phyloP scores from a whole-genome alignment of 2,888 invertebrate species.

The Labia minor region DNA sequence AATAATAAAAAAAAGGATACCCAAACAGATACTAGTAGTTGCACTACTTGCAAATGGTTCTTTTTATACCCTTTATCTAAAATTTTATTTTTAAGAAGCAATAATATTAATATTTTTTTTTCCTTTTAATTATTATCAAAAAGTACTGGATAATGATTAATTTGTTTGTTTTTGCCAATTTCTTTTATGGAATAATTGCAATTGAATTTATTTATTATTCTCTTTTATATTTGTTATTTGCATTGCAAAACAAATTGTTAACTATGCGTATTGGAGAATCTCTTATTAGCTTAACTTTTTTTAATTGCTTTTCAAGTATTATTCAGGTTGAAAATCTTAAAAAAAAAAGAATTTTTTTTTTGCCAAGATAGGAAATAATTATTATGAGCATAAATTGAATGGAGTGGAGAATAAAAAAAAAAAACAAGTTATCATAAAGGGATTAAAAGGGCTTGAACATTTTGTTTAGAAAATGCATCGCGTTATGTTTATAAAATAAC shows the following conservation, averaged over 20 bases:
- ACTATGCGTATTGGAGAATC: background rate
- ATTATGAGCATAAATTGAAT: slow-evolving; percentile 13
- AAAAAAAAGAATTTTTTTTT: too few species aligned
- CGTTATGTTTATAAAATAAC: background rate
- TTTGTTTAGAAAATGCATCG: background rate
- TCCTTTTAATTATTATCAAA: too few species aligned
- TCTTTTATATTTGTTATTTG: background rate
- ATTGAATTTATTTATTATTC: slow-evolving; percentile 3
- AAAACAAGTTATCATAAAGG: background rate
- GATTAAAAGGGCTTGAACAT: background rate
- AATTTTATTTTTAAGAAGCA: too few species aligned
- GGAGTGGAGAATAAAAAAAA: background rate
- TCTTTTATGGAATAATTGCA: background rate
- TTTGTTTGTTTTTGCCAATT: too few species aligned
- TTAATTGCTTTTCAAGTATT: background rate
- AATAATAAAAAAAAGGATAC: too few species aligned
- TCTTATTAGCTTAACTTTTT: background rate
- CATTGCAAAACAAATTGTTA: background rate
- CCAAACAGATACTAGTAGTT: too few species aligned
- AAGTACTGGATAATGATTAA: too few species aligned
- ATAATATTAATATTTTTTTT: too few species aligned
- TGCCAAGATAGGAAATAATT: background rate
- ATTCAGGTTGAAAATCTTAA: background rate
- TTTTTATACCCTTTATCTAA: too few species aligned
- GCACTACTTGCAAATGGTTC: too few species aligned